Evolutionary conservation across 2,113 vertebrate species (phyloP).

Genomic region (Malurus cyaneus): DNA sequence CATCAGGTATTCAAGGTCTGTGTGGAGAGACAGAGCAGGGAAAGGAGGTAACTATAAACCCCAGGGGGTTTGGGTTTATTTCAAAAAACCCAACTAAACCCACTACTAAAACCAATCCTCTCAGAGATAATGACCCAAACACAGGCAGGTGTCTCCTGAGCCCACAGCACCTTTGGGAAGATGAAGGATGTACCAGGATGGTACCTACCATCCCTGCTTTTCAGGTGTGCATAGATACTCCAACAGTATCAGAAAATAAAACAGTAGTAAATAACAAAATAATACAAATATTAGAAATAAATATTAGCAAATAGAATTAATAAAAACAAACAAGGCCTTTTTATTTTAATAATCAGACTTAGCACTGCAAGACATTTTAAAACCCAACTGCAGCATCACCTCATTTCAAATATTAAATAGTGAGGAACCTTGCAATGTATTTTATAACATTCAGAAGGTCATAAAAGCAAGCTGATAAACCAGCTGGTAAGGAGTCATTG

Average conservation of each 20-base stretch:
- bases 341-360: neutral
- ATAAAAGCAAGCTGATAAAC: neutral
- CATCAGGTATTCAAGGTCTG: slow-evolving; percentile 96
- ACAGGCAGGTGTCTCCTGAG: neutral
- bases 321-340: neutral
- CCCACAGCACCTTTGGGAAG: neutral
- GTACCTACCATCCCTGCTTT: neutral
- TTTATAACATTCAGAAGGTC: neutral
- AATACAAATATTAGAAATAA: too few species aligned
- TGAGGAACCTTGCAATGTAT: neutral
- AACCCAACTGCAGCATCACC: neutral
- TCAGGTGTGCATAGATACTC: neutral
- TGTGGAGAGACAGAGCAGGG: neutral
- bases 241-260: neutral
- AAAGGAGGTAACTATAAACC: neutral
- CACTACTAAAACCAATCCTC: neutral
- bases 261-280: neutral
- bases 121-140: neutral
- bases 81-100: too few species aligned
- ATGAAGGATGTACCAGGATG: neutral
- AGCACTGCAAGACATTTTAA: neutral
- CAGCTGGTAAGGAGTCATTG: neutral
- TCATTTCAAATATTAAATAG: neutral
- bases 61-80: rapidly evolving
- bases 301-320: neutral